Conservation (phyloP, 2,113 vertebrate species). For the Aptenodytes forsteri region DNA sequence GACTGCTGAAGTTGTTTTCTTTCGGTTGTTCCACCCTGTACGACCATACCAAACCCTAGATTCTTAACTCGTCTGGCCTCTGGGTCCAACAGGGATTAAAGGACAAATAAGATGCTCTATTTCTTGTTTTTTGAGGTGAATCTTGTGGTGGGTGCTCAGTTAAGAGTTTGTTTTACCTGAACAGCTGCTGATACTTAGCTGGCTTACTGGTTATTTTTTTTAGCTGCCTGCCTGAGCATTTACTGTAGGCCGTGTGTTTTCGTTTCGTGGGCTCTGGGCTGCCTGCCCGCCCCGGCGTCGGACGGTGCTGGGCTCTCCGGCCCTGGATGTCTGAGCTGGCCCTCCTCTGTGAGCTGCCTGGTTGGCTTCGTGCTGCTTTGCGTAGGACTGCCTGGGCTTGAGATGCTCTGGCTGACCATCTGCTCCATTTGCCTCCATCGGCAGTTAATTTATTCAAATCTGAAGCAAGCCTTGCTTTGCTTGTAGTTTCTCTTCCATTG, state of each 20-base stretch:
- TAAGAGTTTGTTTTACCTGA: conserved; percentile 16
- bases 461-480: neutral
- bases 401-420: neutral
- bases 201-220: neutral
- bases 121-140: neutral
- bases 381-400: neutral
- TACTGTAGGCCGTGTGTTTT: neutral
- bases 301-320: neutral
- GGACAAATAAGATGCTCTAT: neutral
- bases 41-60: neutral
- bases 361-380: neutral
- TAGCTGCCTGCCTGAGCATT: neutral
- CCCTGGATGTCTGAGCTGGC: neutral
- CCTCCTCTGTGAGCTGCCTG: neutral
- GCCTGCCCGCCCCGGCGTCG: fast-evolving
- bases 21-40: neutral
- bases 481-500: neutral
- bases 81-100: neutral
- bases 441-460: conserved; percentile 24
- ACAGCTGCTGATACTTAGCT: neutral
- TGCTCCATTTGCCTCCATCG: neutral
- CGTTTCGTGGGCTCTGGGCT: neutral
- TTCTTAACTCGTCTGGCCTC: neutral
- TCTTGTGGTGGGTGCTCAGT: neutral
- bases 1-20: neutral